Percentiles rank a stretch among this genome's conserved stretches.
These are phyloP conservation scores for Spodoptera exigua DNA, from an alignment of 2,888 invertebrate species.

Conservation along the genomic window DNA sequence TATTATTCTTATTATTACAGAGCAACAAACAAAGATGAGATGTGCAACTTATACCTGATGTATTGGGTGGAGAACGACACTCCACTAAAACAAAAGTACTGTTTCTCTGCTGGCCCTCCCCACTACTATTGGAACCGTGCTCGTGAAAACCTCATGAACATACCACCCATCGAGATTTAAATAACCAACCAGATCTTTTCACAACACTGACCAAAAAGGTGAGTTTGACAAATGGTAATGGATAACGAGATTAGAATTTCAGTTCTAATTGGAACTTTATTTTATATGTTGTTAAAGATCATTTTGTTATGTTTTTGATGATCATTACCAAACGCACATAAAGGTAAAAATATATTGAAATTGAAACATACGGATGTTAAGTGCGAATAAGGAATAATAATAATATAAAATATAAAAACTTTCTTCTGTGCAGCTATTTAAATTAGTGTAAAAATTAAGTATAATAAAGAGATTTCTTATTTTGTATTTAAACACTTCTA, in stretches of 20 bases:
- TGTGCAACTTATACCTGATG: conserved; percentile 99
- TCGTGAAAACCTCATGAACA: conserved; percentile 91
- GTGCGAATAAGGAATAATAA: too few species aligned
- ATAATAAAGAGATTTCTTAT: too few species aligned
- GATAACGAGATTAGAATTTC: conserved; percentile 18
- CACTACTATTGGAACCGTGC: conserved; percentile 93
- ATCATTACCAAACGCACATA: too few species aligned
- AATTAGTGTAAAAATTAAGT: too few species aligned
- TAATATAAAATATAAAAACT: too few species aligned
- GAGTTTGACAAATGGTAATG: conserved; percentile 41
- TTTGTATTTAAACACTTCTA: too few species aligned
- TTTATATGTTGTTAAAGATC: too few species aligned
- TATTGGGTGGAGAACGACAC: conserved; percentile 95
- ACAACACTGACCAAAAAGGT: conserved; percentile 5
- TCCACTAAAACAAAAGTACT: conserved; percentile 94
- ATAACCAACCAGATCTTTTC: conserved; percentile 19
- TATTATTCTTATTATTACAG: conserved; percentile 77
- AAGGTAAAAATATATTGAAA: too few species aligned
- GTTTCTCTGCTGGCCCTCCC: conserved; percentile 95
- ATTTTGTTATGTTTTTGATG: too few species aligned
- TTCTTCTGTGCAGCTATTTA: too few species aligned
- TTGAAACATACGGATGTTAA: too few species aligned
- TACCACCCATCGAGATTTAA: conserved; percentile 90
- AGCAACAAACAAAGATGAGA: conserved; percentile 95
- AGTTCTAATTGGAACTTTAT: neutral